Evolutionary conservation across 92 coral and sea anemone genomes (phyloP).

Genomic region (Umimayanthus chanpuru): DNA sequence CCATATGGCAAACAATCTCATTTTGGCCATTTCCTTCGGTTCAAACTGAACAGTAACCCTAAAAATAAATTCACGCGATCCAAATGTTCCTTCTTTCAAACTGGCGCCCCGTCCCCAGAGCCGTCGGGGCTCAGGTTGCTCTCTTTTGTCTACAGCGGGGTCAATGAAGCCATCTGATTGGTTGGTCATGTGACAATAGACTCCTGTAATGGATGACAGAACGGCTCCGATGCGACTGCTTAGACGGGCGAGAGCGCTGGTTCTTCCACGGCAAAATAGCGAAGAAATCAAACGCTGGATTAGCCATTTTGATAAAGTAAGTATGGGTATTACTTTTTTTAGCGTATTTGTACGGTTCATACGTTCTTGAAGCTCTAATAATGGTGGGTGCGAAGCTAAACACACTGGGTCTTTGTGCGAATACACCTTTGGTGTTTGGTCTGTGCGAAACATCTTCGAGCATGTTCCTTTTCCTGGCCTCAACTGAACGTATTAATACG

Average conservation of each 20-base stretch:
- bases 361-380: neutral
- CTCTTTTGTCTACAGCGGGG: neutral
- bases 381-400: neutral
- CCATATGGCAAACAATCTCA: no score
- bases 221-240: constrained; percentile 9
- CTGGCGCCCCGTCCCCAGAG: no score
- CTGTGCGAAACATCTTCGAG: constrained; percentile 5
- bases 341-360: neutral
- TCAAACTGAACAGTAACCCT: no score
- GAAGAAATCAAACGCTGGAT: neutral
- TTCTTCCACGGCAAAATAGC: neutral
- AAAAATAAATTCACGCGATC: no score
- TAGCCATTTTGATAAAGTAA: neutral
- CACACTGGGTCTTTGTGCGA: constrained; percentile 3
- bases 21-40: no score
- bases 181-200: neutral
- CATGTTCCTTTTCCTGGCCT: neutral
- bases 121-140: no score
- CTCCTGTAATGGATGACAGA: constrained; percentile 15
- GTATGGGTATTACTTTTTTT: neutral
- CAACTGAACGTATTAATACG: neutral
- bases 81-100: no score
- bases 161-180: constrained; percentile 16
- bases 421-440: neutral
- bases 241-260: neutral